Evolutionary conservation across 2,797 vertebrate genomes (phyloP).

Genomic region (Astyanax mexicanus): DNA sequence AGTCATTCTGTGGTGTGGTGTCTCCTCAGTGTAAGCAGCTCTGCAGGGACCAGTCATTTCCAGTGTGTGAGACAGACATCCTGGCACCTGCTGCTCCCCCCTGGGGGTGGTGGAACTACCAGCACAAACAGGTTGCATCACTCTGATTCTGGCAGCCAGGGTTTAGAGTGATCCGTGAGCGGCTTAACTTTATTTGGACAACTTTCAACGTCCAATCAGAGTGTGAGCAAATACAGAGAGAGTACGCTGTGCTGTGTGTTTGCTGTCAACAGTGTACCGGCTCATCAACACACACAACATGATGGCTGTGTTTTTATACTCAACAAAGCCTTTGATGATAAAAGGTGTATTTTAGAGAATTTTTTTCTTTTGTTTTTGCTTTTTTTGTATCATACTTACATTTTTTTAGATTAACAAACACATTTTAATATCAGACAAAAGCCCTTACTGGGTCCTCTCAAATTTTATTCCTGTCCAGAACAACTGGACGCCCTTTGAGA

Average conservation of each 20-base stretch:
- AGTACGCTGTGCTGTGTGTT: neutral
- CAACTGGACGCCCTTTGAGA: too few species aligned
- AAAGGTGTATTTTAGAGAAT: too few species aligned
- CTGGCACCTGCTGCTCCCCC: slow-evolving; percentile 22
- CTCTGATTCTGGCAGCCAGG: slow-evolving; percentile 11
- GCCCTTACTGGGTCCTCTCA: too few species aligned
- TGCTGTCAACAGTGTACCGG: neutral
- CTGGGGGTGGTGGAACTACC: slow-evolving; percentile 20
- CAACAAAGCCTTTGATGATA: too few species aligned
- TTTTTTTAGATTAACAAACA: too few species aligned
- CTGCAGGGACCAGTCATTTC: slow-evolving; percentile 11
- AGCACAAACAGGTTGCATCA: slow-evolving; percentile 54
- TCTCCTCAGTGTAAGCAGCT: slow-evolving; percentile 4
- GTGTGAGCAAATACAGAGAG: neutral
- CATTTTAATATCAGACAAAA: too few species aligned
- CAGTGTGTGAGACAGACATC: slow-evolving; percentile 16
- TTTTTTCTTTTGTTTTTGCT: too few species aligned
- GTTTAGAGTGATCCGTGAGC: neutral
- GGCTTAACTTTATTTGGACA: neutral
- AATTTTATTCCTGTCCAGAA: too few species aligned
- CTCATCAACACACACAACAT: neutral
- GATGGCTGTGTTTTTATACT: too few species aligned
- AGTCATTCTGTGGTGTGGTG: slow-evolving; percentile 25
- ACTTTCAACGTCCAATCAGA: neutral
- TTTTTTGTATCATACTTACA: too few species aligned